A percentile compares a stretch with the other conserved stretches of the same genome.
phyloP scores from a whole-genome alignment of 2,113 vertebrate genomes.

The Indicator indicator region DNA sequence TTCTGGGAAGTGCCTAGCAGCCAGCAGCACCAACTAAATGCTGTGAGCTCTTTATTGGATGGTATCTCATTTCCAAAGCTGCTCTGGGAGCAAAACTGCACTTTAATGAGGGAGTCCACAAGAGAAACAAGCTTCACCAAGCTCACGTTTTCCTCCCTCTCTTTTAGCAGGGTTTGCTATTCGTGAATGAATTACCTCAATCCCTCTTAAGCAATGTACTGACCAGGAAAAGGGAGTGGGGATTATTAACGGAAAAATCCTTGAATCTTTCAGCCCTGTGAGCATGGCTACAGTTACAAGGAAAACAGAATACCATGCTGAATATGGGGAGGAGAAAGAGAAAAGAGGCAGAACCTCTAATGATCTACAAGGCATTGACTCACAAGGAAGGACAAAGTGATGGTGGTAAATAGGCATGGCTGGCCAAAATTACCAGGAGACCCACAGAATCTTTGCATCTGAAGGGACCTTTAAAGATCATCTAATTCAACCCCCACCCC shows the following conservation, averaged over 20 bases:
- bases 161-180: neutral
- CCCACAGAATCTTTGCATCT: too few relatives aligned
- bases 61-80: neutral
- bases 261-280: conserved; percentile 52
- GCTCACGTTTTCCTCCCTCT: neutral
- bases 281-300: conserved; percentile 48
- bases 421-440: neutral
- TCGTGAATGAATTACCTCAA: conserved; percentile 75
- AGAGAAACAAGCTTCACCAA: neutral
- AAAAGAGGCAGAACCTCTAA: conserved; percentile 29
- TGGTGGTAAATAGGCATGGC: neutral
- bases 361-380: neutral
- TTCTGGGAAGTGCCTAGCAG: neutral
- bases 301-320: conserved; percentile 61
- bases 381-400: conserved; percentile 13
- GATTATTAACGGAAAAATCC: conserved; percentile 74
- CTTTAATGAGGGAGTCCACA: fast-evolving
- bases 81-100: neutral
- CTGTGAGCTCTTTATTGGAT: neutral
- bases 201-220: conserved; percentile 51
- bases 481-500: too few relatives aligned
- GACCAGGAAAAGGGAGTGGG: conserved; percentile 69
- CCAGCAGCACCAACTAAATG: neutral
- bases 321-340: conserved; percentile 10
- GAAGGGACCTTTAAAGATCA: too few relatives aligned